Evolutionary conservation across 2,888 invertebrate species (phyloP).

Genomic region (Ryuthela nishihirai): DNA sequence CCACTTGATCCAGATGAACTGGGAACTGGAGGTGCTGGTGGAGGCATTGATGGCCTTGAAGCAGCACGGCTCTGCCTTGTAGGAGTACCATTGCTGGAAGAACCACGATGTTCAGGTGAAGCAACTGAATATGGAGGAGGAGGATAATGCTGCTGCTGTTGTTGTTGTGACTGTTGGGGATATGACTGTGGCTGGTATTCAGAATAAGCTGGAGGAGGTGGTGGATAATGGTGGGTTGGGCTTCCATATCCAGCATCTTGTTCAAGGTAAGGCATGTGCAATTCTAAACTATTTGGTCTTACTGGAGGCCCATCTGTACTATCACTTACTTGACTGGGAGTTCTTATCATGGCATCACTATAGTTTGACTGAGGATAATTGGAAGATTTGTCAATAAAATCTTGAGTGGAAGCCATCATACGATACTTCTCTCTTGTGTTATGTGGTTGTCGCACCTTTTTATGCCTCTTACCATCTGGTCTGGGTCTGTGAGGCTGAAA

Average conservation of each 20-base stretch:
- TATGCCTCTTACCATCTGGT: slow-evolving; percentile 56
- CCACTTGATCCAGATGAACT: slow-evolving; percentile 31
- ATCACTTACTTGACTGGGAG: slow-evolving; percentile 26
- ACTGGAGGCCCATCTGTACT: slow-evolving; percentile 59
- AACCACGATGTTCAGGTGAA: slow-evolving; percentile 28
- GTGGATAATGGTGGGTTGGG: slow-evolving; percentile 47
- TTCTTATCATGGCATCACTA: slow-evolving; percentile 20
- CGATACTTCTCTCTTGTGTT: slow-evolving; percentile 83
- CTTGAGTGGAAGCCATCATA: slow-evolving; percentile 54
- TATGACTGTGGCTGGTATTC: slow-evolving; percentile 45
- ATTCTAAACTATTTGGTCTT: slow-evolving; percentile 82
- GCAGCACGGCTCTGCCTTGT: slow-evolving; percentile 41
- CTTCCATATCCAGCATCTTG: slow-evolving; percentile 30
- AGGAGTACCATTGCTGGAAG: slow-evolving; percentile 30
- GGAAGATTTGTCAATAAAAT: slow-evolving; percentile 39
- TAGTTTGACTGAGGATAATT: slow-evolving; percentile 37
- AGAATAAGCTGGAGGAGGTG: slow-evolving; percentile 45
- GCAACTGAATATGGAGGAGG: slow-evolving; percentile 42
- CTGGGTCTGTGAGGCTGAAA: slow-evolving; percentile 33
- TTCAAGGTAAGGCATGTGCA: slow-evolving; percentile 57
- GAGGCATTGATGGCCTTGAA: slow-evolving; percentile 66
- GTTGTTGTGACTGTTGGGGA: slow-evolving; percentile 20
- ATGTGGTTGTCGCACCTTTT: slow-evolving; percentile 78
- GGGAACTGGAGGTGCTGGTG: slow-evolving; percentile 74
- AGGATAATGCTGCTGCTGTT: slow-evolving; percentile 38